Evolutionary conservation across 1,140 invertebrate species (phyloP), one percentile per base, ranked within the genome.

Genomic region (Xylocopa sonorina): DNA sequence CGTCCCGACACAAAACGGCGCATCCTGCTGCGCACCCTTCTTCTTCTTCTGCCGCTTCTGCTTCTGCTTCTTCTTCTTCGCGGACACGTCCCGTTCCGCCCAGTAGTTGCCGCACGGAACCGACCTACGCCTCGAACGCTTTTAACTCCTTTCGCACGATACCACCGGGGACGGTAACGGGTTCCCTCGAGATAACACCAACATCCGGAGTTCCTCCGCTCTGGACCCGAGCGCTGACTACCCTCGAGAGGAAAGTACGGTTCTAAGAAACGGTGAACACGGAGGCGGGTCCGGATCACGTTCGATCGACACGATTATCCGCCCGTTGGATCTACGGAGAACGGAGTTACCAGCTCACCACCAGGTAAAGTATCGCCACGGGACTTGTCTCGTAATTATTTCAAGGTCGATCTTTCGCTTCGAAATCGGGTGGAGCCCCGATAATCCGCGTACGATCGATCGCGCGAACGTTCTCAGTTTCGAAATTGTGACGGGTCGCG

Each of bases 1-100:
- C 84, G 85, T 73, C 73, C 72, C 73, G 86, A 80, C 80, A 72
- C 79, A 85, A 86, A 86, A 87, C 86, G 81, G 74, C 84, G 80
- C 76, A 75, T 76, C 80, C 75, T 72, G 66, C 82, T 69, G 80
- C 83, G 68, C 75, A 81, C 81, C 80, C 80, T 84, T 78, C 79
- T 78, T 74, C 74, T 73, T 74, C 82, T 68, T 76, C 78, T 75
- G 38, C 64, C 46, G 82, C 80, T 68, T 66, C 81, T 80, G 50
- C 72, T 34, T 66, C 83, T 63, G 43, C 73, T 78, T 77, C 71
- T 62, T 72, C 82, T 80, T 73, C 81, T 69, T 73, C 69, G 76
- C 50, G 69, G 51, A 55, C 69, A 43, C 76, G 68, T 73, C 66
- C 82, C 50, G 53, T 76, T 41, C 38, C 66, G n/a, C n/a, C 71